Conservation (phyloP, 2,113 vertebrate genomes). For the Nycticebus coucang region DNA sequence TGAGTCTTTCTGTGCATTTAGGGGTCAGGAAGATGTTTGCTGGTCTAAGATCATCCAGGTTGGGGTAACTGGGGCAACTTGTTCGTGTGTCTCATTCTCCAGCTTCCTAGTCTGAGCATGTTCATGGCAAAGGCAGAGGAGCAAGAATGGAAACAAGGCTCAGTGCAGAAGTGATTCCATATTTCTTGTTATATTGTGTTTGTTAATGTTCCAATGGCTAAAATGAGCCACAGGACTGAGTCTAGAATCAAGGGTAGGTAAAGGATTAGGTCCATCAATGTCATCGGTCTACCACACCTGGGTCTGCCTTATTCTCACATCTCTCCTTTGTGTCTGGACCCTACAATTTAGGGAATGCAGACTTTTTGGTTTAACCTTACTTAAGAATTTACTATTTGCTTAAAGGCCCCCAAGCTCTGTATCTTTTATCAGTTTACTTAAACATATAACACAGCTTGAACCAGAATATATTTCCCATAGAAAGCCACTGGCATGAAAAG, state of each 20-base stretch:
- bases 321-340: background rate
- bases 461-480: background rate
- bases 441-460: background rate
- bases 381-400: background rate
- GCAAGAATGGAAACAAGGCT: background rate
- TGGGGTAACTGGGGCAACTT: background rate
- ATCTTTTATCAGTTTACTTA: background rate
- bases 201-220: background rate
- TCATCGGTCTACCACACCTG: background rate
- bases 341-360: background rate
- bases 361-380: background rate
- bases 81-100: background rate
- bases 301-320: background rate
- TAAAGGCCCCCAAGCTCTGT: background rate
- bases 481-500: slow-evolving; percentile 2
- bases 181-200: background rate
- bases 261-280: background rate
- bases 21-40: background rate
- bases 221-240: background rate
- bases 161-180: background rate
- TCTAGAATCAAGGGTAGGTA: background rate
- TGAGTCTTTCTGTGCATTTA: background rate
- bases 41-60: background rate
- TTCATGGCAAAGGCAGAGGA: background rate
- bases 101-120: background rate